Percentiles rank a stretch among this genome's conserved stretches.
Evolutionary conservation across 23 tunicate species (phyloP).

Genomic region (Ciona savignyi): DNA sequence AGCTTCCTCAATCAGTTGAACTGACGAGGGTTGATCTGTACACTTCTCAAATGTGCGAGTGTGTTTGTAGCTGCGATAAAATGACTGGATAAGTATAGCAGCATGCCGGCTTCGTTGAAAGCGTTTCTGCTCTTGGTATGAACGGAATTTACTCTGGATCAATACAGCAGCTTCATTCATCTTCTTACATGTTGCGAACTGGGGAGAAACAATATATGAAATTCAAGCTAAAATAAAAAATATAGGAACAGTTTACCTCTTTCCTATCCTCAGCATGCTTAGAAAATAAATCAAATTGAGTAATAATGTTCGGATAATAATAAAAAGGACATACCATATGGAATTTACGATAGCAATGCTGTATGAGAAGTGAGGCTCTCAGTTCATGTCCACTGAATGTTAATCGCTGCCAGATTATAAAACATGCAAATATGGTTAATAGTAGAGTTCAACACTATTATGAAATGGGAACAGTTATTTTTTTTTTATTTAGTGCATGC

Average conservation of each 20-base stretch:
- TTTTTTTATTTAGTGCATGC: too few relatives aligned
- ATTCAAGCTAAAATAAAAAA: not conserved
- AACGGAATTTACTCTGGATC: slow-evolving; percentile 56
- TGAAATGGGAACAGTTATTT: too few relatives aligned
- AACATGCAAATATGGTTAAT: too few relatives aligned
- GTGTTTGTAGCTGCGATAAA: slow-evolving; percentile 49
- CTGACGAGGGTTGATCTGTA: slow-evolving; percentile 11
- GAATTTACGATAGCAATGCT: slow-evolving; percentile 45
- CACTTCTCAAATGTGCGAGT: slow-evolving; percentile 7
- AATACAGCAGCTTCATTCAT: slow-evolving; percentile 70
- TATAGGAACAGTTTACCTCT: slow-evolving; percentile 5
- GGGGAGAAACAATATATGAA: not conserved
- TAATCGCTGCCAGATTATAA: too few relatives aligned
- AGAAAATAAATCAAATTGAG: not conserved
- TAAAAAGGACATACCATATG: slow-evolving; percentile 13
- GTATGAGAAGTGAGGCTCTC: slow-evolving; percentile 33
- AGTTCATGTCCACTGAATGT: slow-evolving; percentile 14
- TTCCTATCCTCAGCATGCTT: slow-evolving; percentile 5
- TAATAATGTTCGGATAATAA: not conserved
- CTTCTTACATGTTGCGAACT: slow-evolving; percentile 55
- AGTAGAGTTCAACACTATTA: too few relatives aligned
- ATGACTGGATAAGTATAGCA: slow-evolving; percentile 60
- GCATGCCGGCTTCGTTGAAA: slow-evolving; percentile 61
- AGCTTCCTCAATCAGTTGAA: slow-evolving; percentile 37
- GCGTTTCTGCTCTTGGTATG: slow-evolving; percentile 54